phyloP scores from a whole-genome alignment of 2,797 vertebrate species.

The Sebastes hubbsi region DNA sequence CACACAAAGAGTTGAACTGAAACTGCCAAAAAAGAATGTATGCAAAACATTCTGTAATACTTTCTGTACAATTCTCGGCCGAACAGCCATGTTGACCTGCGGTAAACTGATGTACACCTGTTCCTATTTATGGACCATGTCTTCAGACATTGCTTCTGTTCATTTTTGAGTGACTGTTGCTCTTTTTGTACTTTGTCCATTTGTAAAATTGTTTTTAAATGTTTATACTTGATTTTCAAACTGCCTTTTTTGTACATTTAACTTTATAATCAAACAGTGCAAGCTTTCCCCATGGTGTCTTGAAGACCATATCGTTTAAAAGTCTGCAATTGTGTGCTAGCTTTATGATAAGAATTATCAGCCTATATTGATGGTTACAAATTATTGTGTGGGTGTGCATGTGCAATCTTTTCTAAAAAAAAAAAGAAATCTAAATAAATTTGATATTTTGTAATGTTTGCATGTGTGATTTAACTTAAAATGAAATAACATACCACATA shows the following conservation, averaged over 20 bases:
- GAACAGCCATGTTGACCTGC: conserved; percentile 65
- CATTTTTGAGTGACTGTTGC: conserved; percentile 85
- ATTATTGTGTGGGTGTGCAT: conserved; percentile 95
- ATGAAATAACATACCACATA: not conserved
- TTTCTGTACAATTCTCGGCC: conserved; percentile 79
- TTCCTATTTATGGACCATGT: conserved; percentile 62
- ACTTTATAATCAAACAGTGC: conserved; percentile 95
- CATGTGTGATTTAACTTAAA: conserved; percentile 36
- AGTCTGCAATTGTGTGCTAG: conserved; percentile 91
- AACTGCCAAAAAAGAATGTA: conserved; percentile 87
- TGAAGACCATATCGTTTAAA: conserved; percentile 90
- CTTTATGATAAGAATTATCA: conserved; percentile 85
- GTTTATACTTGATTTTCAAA: conserved; percentile 99
- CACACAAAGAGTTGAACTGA: conserved; percentile 71
- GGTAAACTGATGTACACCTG: conserved; percentile 43
- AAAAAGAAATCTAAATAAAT: conserved; percentile 88
- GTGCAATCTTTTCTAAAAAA: conserved; percentile 89
- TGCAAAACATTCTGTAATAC: conserved; percentile 80
- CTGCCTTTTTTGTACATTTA: conserved; percentile 99
- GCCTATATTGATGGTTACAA: conserved; percentile 91
- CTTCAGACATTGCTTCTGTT: conserved; percentile 79
- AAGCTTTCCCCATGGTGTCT: conserved; percentile 96
- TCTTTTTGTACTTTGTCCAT: conserved; percentile 99
- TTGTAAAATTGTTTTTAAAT: conserved; percentile 99
- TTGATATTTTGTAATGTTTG: conserved; percentile 94